phyloP scores from a whole-genome alignment of 2,113 vertebrate species.

The Motacilla tschutschensis region DNA sequence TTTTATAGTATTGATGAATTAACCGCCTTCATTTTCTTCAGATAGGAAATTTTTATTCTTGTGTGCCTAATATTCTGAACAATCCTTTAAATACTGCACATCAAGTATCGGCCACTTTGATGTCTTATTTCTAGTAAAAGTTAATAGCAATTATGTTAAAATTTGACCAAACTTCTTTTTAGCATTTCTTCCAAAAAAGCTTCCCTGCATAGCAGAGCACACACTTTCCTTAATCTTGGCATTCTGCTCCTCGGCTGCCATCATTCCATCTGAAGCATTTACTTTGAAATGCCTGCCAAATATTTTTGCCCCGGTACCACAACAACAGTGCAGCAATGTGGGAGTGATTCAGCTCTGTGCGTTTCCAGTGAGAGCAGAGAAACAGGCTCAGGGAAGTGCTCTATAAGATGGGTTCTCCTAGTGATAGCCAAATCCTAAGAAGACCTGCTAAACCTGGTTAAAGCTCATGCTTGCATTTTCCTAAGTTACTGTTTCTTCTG shows the following conservation, averaged over 20 bases:
- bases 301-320: slow-evolving; percentile 74
- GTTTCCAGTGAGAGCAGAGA: slow-evolving; percentile 22
- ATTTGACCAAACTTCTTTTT: slow-evolving; percentile 27
- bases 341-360: slow-evolving; percentile 54
- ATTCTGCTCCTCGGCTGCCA: slow-evolving; percentile 55
- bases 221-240: slow-evolving; percentile 68
- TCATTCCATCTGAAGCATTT: slow-evolving; percentile 69
- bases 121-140: background rate
- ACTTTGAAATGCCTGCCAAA: slow-evolving; percentile 78
- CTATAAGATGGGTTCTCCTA: background rate
- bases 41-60: slow-evolving; percentile 5
- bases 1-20: slow-evolving; percentile 48
- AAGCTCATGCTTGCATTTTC: background rate
- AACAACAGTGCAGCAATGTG: slow-evolving; percentile 67
- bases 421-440: background rate
- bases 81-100: background rate
- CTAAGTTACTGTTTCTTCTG: background rate
- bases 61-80: background rate
- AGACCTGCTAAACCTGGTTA: background rate
- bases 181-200: slow-evolving; percentile 40
- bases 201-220: slow-evolving; percentile 42
- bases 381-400: background rate
- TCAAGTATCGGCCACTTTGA: background rate
- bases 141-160: slow-evolving; percentile 13
- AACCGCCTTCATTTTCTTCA: background rate